Evolutionary conservation across 2,113 vertebrate genomes (phyloP), one percentile per base, ranked within the genome.

Genomic region (Macroglossus sobrinus): DNA sequence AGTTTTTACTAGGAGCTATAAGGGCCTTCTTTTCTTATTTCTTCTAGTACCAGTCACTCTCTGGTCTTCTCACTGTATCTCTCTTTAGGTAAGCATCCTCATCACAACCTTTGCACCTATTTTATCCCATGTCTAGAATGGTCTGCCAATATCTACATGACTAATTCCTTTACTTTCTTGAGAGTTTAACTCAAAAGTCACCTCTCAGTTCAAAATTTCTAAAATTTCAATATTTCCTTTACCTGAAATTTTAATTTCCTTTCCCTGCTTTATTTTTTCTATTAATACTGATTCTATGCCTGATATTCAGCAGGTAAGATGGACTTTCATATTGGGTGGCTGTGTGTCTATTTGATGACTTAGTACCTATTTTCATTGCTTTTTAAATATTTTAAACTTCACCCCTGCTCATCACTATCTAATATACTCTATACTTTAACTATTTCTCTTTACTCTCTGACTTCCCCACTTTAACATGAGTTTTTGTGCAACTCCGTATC

Each of bases 121-220:
- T 63, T 10, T 38, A 19, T 47, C 43, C 10, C 81, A 33, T 47
- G 7, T 50, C 38, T n/a, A 40, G 45, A 40, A 87, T 53, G 6
- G 5, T 59, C 45, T 76, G 13, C 63, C 2, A 26, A 13, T 33
- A 63, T 30, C n/a, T 30, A 55, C 2, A 24, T 33, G 50, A 50
- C 2, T 43, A n/a, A 47, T 3, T 91, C 16, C 24, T 85, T 81
- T 78, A 43, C 35, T 38, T 82, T 55, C 19, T 91, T 80, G 9
- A n/a, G 15, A 63, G 22, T 55, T 78, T 94, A 55, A 66, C 22
- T 47, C 45, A 59, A 57, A 93, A 91, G 14, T 82, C 21, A 79
- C 10, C 26, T 47, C 38, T 78, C 19, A 90, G 12, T 81, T 40
- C 7, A 64, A 84, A 40, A 82, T 68, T 64, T 71, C 43, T 85